These are phyloP conservation scores for Plotosus lineatus DNA, from an alignment of 2,113 vertebrate species.

Conservation along the genomic window DNA sequence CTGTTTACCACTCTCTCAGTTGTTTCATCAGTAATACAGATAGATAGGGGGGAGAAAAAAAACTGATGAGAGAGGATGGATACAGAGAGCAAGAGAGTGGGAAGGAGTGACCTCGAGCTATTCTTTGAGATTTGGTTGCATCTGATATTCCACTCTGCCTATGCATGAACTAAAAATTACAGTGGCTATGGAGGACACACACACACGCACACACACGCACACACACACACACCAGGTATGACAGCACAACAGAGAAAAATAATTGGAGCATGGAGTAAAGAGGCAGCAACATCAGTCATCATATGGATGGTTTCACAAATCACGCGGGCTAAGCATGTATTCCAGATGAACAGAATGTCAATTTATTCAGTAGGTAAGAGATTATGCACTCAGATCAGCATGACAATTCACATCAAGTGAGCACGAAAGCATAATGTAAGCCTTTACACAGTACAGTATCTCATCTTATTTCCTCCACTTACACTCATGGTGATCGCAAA, in stretches of 20 bases:
- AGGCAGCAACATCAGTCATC: background rate
- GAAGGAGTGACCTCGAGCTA: conserved; percentile 31
- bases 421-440: conserved; percentile 20
- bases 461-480: background rate
- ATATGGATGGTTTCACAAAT: background rate
- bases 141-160: conserved; percentile 41
- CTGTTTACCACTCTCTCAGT: conserved; percentile 18
- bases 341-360: background rate
- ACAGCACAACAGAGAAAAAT: background rate
- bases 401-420: conserved; percentile 42
- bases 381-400: conserved; percentile 32
- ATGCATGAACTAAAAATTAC: conserved; percentile 35
- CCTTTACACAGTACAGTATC: conserved; percentile 1
- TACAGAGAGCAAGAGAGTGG: conserved; percentile 18
- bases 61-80: background rate
- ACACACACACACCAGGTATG: background rate
- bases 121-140: conserved; percentile 37
- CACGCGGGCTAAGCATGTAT: background rate
- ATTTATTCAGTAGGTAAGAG: background rate
- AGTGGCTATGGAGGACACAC: background rate
- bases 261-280: background rate
- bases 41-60: conserved; percentile 7
- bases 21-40: conserved; percentile 33
- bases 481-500: background rate
- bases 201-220: conserved; percentile 35